A percentile compares a stretch with the other conserved stretches of the same genome.
Evolutionary conservation across 2,797 vertebrate species (phyloP).

Genomic region (Gorsachius magnificus): DNA sequence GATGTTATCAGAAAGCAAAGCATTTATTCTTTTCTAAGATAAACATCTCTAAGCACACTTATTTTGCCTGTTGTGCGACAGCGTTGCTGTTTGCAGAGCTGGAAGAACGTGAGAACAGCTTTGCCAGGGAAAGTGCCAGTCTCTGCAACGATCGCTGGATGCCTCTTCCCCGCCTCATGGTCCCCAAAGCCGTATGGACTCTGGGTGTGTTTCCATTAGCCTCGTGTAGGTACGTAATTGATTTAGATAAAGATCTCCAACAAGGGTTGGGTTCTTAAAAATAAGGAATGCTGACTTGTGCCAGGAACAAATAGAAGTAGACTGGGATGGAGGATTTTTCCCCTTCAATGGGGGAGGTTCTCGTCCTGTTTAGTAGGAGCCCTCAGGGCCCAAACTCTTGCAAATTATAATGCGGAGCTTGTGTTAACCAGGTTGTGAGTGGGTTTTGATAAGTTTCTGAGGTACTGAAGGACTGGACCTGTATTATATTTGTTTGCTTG

Average conservation of each 20-base stretch:
- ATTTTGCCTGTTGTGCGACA: neutral
- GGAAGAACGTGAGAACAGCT: neutral
- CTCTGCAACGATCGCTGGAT: neutral
- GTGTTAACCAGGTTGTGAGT: too few relatives aligned
- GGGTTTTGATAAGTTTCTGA: too few relatives aligned
- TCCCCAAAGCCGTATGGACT: neutral
- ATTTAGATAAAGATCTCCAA: neutral
- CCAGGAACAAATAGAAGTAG: neutral
- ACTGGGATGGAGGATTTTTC: neutral
- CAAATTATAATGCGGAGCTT: accelerated
- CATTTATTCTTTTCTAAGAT: neutral
- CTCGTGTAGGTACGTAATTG: accelerated
- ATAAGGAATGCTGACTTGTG: neutral
- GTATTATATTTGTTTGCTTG: accelerated
- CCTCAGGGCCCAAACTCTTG: neutral
- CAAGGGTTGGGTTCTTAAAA: neutral
- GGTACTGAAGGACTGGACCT: neutral
- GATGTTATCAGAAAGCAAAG: neutral
- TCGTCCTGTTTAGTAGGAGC: neutral
- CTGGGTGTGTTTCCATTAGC: neutral
- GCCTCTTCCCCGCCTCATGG: neutral
- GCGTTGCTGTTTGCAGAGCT: neutral
- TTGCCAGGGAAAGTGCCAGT: neutral
- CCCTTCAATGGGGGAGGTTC: accelerated
- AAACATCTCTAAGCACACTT: neutral